These are phyloP conservation scores for Otis tarda DNA, from an alignment of 2,113 vertebrate genomes.

Conservation along the genomic window DNA sequence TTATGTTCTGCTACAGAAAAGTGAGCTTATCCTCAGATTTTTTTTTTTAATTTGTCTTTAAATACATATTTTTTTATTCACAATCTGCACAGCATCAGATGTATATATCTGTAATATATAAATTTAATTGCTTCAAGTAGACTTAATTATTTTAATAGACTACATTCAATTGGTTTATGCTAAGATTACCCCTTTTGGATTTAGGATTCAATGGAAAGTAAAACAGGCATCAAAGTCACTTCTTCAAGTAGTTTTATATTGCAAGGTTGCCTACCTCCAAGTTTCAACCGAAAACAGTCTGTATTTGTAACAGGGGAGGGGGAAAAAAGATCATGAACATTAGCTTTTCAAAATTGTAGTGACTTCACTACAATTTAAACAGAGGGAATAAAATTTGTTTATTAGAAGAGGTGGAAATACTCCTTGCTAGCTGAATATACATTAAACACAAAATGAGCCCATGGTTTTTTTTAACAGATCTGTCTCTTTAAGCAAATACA, in stretches of 20 bases:
- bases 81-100: neutral
- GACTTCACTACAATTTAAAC: neutral
- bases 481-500: constrained; percentile 8
- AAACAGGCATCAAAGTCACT: neutral
- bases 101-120: neutral
- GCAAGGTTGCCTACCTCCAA: neutral
- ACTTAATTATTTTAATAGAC: neutral
- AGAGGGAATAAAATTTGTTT: neutral
- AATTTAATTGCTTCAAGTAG: no score
- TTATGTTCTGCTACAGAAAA: neutral
- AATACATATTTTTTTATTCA: neutral
- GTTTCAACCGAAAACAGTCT: neutral
- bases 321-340: neutral
- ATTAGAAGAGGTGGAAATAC: neutral
- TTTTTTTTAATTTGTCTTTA: neutral
- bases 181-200: neutral
- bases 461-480: neutral
- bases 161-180: neutral
- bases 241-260: neutral
- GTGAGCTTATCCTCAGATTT: neutral
- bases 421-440: neutral
- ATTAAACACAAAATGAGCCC: neutral
- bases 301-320: neutral
- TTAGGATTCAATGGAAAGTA: neutral
- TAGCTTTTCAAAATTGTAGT: neutral